These are phyloP conservation scores for Amyelois transitella DNA, from an alignment of 1,140 invertebrate species.

Conservation along the genomic window DNA sequence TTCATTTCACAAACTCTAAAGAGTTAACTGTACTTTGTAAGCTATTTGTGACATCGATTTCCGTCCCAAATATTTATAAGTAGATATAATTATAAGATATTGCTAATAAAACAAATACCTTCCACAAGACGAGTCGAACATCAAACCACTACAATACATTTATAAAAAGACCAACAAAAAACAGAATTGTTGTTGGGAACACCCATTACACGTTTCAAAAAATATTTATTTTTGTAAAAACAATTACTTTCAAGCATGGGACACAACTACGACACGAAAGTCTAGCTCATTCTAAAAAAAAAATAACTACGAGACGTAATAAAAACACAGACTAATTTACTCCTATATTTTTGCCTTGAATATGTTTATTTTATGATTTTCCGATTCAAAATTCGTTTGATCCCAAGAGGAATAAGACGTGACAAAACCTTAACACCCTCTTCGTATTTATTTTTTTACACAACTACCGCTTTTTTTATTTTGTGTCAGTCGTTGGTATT, in stretches of 20 bases:
- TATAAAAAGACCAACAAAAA: slow-evolving; percentile 8
- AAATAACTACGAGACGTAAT: slow-evolving; percentile 46
- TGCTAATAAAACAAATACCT: slow-evolving; percentile 10
- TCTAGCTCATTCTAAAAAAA: slow-evolving; percentile 62
- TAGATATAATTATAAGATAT: slow-evolving; percentile 10
- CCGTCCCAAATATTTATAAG: slow-evolving; percentile 5
- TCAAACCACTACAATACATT: slow-evolving; percentile 5
- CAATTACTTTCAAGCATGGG: slow-evolving; percentile 48
- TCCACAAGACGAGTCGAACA: slow-evolving; percentile 7
- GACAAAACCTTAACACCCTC: no score
- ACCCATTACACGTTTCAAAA: slow-evolving; percentile 59
- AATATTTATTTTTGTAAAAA: slow-evolving; percentile 62
- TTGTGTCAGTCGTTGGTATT: no score
- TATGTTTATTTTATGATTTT: slow-evolving; percentile 7
- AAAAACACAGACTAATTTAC: slow-evolving; percentile 30
- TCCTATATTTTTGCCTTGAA: slow-evolving; percentile 1
- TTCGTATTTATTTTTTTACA: no score
- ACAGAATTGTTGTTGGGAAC: slow-evolving; percentile 8
- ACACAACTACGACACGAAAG: slow-evolving; percentile 53
- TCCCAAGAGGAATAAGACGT: no score
- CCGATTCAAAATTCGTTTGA: neutral
- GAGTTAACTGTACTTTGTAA: neutral
- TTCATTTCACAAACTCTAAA: no score
- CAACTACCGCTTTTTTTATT: no score
- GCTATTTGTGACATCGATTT: slow-evolving; percentile 2